Percentiles rank a stretch among this genome's conserved stretches.
Conservation (phyloP, 2,113 vertebrate genomes). For the Dryoscopus gambensis region DNA sequence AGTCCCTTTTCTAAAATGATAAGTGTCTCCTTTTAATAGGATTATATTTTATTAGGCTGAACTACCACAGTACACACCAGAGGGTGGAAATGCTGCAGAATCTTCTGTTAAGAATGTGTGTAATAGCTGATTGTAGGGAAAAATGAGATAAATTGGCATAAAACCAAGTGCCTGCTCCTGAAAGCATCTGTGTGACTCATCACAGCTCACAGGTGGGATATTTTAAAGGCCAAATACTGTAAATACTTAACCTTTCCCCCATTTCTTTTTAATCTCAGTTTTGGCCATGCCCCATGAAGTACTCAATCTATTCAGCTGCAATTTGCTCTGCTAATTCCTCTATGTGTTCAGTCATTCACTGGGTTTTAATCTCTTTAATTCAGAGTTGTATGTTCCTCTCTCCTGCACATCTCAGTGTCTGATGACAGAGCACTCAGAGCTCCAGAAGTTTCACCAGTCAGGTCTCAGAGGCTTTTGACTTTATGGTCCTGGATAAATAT, state of each 20-base stretch:
- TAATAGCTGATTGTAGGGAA: neutral
- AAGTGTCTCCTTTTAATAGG: neutral
- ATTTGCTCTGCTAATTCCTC: conserved; percentile 40
- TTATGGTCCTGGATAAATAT: neutral
- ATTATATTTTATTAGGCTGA: neutral
- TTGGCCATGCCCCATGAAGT: conserved; percentile 11
- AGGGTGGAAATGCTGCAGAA: neutral
- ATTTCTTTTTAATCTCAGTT: neutral
- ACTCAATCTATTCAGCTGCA: conserved; percentile 19
- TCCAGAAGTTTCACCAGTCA: neutral
- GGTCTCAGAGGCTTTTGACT: neutral
- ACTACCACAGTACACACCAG: neutral
- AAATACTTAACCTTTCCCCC: neutral
- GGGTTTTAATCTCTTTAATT: conserved; percentile 35
- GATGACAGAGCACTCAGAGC: neutral
- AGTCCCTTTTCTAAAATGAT: neutral
- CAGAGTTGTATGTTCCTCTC: conserved; percentile 29
- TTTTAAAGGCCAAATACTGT: neutral
- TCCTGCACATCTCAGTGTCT: conserved; percentile 10
- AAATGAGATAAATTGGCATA: neutral
- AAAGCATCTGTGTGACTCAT: neutral
- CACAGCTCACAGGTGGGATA: neutral
- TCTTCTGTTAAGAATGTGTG: neutral
- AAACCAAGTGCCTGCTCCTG: neutral
- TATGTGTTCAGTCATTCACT: neutral